Percentiles rank a stretch among this genome's conserved stretches.
Conservation (phyloP, 2,888 invertebrate genomes). For the Melitaea athalia region DNA sequence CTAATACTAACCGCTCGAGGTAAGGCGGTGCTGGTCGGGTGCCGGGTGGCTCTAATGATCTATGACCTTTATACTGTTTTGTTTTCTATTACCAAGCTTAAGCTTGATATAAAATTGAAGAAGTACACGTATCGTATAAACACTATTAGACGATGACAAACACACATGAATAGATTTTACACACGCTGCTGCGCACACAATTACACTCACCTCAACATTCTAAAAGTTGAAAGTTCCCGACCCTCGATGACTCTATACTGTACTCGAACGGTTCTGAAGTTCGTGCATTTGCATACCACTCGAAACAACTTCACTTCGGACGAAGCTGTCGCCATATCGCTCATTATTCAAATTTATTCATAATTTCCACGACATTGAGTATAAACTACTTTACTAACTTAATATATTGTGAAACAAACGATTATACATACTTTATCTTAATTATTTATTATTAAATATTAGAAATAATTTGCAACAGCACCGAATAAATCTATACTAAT, state of each 20-base stretch:
- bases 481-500: too few relatives aligned
- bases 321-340: not conserved
- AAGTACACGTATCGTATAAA: too few relatives aligned
- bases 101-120: too few relatives aligned
- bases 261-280: conserved; percentile 2
- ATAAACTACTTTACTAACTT: not conserved
- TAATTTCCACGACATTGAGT: not conserved
- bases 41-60: too few relatives aligned
- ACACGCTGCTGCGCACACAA: not conserved
- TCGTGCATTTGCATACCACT: conserved; percentile 4
- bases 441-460: too few relatives aligned
- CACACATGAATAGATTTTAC: not conserved
- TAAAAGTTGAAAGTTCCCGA: not conserved
- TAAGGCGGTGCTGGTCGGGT: too few relatives aligned
- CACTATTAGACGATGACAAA: not conserved
- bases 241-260: not conserved
- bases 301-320: conserved; percentile 7
- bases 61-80: too few relatives aligned
- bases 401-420: not conserved
- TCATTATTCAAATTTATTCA: not conserved
- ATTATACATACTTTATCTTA: not conserved
- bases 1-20: too few relatives aligned
- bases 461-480: too few relatives aligned
- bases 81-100: too few relatives aligned
- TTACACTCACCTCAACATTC: not conserved